phyloP scores from a whole-genome alignment of 2,888 invertebrate species.

The Plebejus melissa region DNA sequence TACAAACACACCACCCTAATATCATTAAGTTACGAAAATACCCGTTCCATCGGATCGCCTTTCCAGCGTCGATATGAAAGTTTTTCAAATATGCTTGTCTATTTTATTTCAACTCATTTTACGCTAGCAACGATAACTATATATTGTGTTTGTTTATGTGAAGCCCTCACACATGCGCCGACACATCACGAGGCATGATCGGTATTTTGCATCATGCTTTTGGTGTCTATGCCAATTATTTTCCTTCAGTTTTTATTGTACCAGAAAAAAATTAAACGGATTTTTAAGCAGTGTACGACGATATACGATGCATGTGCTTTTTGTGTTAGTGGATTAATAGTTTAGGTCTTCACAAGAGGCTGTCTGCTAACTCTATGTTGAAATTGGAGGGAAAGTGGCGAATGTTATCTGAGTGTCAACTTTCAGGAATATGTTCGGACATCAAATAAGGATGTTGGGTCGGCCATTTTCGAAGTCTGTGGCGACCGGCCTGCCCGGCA shows the following conservation, averaged over 20 bases:
- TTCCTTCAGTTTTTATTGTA: slow-evolving; percentile 33
- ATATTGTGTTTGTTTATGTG: slow-evolving; percentile 25
- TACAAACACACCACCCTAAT: slow-evolving; percentile 4
- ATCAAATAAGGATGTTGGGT: slow-evolving; percentile 82
- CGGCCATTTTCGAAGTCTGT: slow-evolving; percentile 82
- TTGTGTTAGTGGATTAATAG: slow-evolving; percentile 58
- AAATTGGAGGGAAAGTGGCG: slow-evolving; percentile 37
- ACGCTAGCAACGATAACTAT: slow-evolving; percentile 54
- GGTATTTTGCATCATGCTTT: slow-evolving; percentile 75
- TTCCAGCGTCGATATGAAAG: slow-evolving; percentile 31
- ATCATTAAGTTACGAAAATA: background rate
- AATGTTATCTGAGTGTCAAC: slow-evolving; percentile 35
- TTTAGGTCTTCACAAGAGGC: slow-evolving; percentile 29
- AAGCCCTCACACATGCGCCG: slow-evolving; percentile 49
- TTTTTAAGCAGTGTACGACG: slow-evolving; percentile 38
- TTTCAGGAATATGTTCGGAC: slow-evolving; percentile 82
- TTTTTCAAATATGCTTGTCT: slow-evolving; percentile 63
- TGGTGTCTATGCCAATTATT: slow-evolving; percentile 64
- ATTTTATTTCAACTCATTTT: slow-evolving; percentile 53
- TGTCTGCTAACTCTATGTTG: slow-evolving; percentile 35
- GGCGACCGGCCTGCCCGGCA: slow-evolving; percentile 78
- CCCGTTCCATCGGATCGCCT: slow-evolving; percentile 3
- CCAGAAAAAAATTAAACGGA: slow-evolving; percentile 27
- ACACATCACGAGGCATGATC: slow-evolving; percentile 69
- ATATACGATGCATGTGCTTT: slow-evolving; percentile 73